phyloP scores from a whole-genome alignment of 2,888 invertebrate genomes.

The Drosophila gaucha region DNA sequence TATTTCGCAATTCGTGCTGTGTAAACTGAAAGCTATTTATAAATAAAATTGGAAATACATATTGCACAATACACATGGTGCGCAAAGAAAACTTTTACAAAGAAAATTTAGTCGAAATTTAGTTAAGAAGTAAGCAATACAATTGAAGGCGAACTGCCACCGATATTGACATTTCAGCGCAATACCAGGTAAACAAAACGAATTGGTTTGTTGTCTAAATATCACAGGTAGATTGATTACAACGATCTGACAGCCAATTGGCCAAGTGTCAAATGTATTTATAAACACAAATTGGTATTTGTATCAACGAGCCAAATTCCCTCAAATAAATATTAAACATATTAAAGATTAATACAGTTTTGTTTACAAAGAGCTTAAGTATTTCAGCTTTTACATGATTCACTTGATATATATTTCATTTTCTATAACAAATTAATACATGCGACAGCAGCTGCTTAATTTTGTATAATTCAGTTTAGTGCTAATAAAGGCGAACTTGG shows the following conservation, averaged over 20 bases:
- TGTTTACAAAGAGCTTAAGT: neutral
- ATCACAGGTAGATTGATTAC: conserved; percentile 30
- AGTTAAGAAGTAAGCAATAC: conserved; percentile 20
- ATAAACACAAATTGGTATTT: conserved; percentile 1
- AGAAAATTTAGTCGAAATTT: conserved; percentile 12
- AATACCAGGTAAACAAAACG: conserved; percentile 17
- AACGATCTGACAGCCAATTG: conserved; percentile 4
- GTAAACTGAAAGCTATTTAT: conserved; percentile 67
- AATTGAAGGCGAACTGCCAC: conserved; percentile 18
- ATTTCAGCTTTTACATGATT: neutral
- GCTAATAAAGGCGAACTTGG: neutral
- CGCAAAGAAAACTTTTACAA: conserved; percentile 22
- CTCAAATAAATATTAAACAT: neutral
- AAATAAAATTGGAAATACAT: conserved; percentile 51
- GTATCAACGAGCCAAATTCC: neutral
- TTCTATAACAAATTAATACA: neutral
- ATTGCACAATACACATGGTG: conserved; percentile 52
- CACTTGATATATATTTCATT: neutral
- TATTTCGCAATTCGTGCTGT: conserved; percentile 57
- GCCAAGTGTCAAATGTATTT: conserved; percentile 20
- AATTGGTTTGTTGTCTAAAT: conserved; percentile 25
- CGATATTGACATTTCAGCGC: conserved; percentile 29
- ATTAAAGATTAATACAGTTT: neutral
- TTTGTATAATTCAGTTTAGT: neutral
- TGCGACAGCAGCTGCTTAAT: neutral